Evolutionary conservation across 1,140 invertebrate species (phyloP).

Genomic region (Camponotus vicinus): DNA sequence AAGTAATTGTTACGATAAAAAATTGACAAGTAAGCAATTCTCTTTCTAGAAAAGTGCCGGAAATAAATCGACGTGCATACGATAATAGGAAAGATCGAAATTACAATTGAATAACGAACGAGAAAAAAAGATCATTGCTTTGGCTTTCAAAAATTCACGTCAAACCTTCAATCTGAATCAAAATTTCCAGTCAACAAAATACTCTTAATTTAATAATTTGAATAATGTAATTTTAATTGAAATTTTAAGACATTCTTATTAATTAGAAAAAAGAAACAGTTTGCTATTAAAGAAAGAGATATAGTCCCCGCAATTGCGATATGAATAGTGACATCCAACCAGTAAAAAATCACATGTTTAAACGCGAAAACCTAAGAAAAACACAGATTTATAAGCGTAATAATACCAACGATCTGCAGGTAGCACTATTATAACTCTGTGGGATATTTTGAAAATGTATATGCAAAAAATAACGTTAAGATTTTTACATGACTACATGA

Average conservation of each 20-base stretch:
- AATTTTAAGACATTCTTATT: neutral
- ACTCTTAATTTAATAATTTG: neutral
- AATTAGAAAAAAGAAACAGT: neutral
- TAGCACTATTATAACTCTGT: neutral
- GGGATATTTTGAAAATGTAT: neutral
- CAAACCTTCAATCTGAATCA: conserved; percentile 34
- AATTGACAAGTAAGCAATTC: neutral
- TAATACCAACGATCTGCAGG: conserved; percentile 55
- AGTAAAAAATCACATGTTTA: conserved; percentile 7
- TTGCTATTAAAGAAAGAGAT: neutral
- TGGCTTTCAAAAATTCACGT: conserved; percentile 53
- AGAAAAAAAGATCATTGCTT: conserved; percentile 24
- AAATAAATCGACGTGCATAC: neutral
- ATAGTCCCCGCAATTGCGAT: conserved; percentile 30
- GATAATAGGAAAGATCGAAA: conserved; percentile 19
- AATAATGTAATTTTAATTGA: conserved; percentile 21
- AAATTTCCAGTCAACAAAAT: conserved; percentile 38
- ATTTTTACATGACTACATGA: neutral
- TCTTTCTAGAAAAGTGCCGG: neutral
- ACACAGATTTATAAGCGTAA: conserved; percentile 39
- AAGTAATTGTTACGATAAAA: neutral
- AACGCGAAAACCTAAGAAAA: conserved; percentile 59
- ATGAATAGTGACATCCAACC: conserved; percentile 62
- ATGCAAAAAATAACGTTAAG: neutral
- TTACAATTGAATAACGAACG: conserved; percentile 55